phyloP scores from a whole-genome alignment of 1,140 invertebrate species.

The Drosophila gunungcola region DNA sequence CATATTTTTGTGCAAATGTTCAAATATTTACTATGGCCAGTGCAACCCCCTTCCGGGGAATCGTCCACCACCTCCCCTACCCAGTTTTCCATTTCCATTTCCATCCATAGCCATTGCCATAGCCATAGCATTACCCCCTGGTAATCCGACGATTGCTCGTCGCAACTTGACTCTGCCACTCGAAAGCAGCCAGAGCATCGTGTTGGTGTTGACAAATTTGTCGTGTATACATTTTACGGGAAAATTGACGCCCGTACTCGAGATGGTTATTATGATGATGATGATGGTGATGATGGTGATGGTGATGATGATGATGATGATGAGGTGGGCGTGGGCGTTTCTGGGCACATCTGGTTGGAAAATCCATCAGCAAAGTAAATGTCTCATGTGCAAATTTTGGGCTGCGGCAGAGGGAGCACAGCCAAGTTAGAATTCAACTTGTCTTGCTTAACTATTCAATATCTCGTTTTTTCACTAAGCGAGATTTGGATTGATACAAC shows the following conservation, averaged over 20 bases:
- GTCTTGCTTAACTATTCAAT: neutral
- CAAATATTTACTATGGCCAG: constrained; percentile 66
- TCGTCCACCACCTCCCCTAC: neutral
- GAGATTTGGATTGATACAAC: neutral
- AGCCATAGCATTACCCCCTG: constrained; percentile 11
- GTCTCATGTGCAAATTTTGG: constrained; percentile 37
- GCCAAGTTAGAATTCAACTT: constrained; percentile 23
- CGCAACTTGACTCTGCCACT: constrained; percentile 79
- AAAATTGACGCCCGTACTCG: constrained; percentile 51
- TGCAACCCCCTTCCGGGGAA: constrained; percentile 27
- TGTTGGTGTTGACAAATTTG: constrained; percentile 66
- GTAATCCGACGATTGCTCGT: constrained; percentile 70
- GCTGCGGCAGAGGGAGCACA: neutral
- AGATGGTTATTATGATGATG: neutral
- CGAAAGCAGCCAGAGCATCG: constrained; percentile 38
- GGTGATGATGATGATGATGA: neutral
- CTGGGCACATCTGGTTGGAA: constrained; percentile 49
- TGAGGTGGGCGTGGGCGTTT: constrained; percentile 20
- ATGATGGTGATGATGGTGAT: neutral
- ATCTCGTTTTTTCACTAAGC: neutral
- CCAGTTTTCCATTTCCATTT: neutral
- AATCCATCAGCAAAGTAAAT: constrained; percentile 32
- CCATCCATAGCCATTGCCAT: no score
- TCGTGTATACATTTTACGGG: constrained; percentile 62
- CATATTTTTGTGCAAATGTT: constrained; percentile 81